Evolutionary conservation across 2,888 invertebrate genomes (phyloP).

Genomic region (Hipparchia semele): DNA sequence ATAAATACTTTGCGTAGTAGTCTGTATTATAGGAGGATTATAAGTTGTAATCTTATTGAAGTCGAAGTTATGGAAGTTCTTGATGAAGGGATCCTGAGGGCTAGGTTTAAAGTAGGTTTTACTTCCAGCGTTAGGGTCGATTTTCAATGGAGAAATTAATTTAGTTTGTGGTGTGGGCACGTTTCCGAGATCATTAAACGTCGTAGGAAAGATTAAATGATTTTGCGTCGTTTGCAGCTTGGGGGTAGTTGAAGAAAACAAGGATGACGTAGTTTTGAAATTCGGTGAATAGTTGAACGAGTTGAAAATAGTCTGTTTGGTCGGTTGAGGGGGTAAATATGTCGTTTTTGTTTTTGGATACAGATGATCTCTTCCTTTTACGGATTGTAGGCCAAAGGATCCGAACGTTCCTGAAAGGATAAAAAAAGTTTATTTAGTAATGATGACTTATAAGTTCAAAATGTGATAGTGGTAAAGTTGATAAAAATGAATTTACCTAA

Average conservation of each 20-base stretch:
- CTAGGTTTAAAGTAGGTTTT: conserved; percentile 72
- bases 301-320: conserved; percentile 71
- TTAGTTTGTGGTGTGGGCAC: conserved; percentile 76
- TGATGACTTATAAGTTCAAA: background rate
- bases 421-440: background rate
- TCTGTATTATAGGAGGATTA: conserved; percentile 61
- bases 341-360: conserved; percentile 69
- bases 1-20: conserved; percentile 61
- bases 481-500: conserved; percentile 57
- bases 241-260: conserved; percentile 62
- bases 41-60: conserved; percentile 70
- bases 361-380: conserved; percentile 78
- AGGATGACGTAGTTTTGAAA: conserved; percentile 62
- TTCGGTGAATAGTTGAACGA: conserved; percentile 69
- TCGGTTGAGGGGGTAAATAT: conserved; percentile 67
- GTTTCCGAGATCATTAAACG: conserved; percentile 68
- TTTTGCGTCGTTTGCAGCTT: conserved; percentile 64
- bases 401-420: conserved; percentile 80
- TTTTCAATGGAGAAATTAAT: conserved; percentile 60
- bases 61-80: conserved; percentile 57
- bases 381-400: conserved; percentile 82
- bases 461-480: background rate
- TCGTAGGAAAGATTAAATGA: conserved; percentile 65
- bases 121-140: conserved; percentile 65
- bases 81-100: conserved; percentile 73